These are phyloP conservation scores for Penaeus monodon DNA, from an alignment of 2,888 invertebrate species.

Conservation along the genomic window DNA sequence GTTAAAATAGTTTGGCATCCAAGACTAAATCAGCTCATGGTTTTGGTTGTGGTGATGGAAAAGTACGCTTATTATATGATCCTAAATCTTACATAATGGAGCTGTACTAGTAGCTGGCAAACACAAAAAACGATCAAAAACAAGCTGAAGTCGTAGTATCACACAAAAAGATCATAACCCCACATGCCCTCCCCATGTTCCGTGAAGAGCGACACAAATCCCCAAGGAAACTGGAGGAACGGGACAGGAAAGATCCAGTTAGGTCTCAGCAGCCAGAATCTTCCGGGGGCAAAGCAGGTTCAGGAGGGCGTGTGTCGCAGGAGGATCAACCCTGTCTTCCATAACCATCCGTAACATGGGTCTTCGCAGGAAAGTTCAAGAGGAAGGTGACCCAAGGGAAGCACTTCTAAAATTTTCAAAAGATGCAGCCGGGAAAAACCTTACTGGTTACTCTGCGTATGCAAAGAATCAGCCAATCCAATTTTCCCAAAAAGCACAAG, in stretches of 20 bases:
- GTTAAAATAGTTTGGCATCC: slow-evolving; percentile 96
- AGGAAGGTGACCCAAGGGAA: slow-evolving; percentile 91
- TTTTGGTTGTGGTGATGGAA: slow-evolving; percentile 92
- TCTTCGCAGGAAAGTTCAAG: slow-evolving; percentile 89
- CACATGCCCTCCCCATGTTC: slow-evolving; percentile 94
- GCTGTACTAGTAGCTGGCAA: slow-evolving; percentile 91
- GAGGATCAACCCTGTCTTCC: slow-evolving; percentile 95
- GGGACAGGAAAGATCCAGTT: slow-evolving; percentile 80
- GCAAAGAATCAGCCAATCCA: slow-evolving; percentile 87
- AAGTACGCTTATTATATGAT: slow-evolving; percentile 91
- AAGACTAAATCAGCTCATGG: slow-evolving; percentile 95
- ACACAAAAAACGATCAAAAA: slow-evolving; percentile 72
- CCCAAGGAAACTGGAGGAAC: slow-evolving; percentile 90
- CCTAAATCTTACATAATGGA: slow-evolving; percentile 85
- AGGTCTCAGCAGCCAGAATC: slow-evolving; percentile 74
- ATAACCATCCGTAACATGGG: slow-evolving; percentile 96
- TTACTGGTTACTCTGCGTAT: slow-evolving; percentile 93
- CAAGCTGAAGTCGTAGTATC: slow-evolving; percentile 86
- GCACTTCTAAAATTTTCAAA: slow-evolving; percentile 95
- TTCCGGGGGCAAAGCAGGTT: slow-evolving; percentile 73
- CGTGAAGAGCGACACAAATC: slow-evolving; percentile 90
- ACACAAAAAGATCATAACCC: slow-evolving; percentile 95
- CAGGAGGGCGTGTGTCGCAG: slow-evolving; percentile 93
- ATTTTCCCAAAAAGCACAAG: slow-evolving; percentile 78
- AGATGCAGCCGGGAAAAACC: slow-evolving; percentile 95